Evolutionary conservation across 2,888 invertebrate species (phyloP), one percentile per base, ranked within the genome.

Genomic region (Apotomis capreana): DNA sequence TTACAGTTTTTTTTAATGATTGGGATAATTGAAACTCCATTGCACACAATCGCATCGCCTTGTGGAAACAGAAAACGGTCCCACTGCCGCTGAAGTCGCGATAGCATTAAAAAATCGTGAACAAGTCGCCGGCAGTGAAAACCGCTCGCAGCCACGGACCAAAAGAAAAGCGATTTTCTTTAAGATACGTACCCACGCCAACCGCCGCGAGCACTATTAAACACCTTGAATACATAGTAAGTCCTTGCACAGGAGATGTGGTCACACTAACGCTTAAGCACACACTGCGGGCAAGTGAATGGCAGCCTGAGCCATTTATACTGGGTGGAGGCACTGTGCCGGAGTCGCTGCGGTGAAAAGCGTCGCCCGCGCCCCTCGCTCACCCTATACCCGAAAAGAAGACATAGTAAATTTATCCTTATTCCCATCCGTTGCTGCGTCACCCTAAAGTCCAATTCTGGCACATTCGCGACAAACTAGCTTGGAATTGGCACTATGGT

Each of bases 201-300:
- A 95, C 95, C 90, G 94, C 94, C 88, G 95, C 94, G 89, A 95
- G 88, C 91, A 94, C 92, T 91, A 94, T 80, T 88, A 94, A 91
- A 92, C 93, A 93, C 93, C 92, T 87, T 88, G 93, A 89, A 91
- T 92, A 89, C 93, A 94, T 94, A 83, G 85, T 88, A 87, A 91
- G 91, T 91, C 91, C 91, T 91, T 89, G 85, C 90, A 89, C 91
- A 81, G 84, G 81, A 86, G 89, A 84, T 88, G 92, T 91, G 85
- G 88, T 84, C 92, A 92, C 93, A 91, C 82, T 90, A 89, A 93
- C 92, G 93, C 89, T 89, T 88, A 83, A 91, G 89, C 93, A 93
- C 93, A 89, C 88, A 93, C 93, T 93, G 93, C 93, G 92, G 85
- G 89, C 92, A 91, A 92, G 93, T 92, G 93, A 93, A 92, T 90